A percentile compares a stretch with the other conserved stretches of the same genome.
Conservation (phyloP, 2,113 vertebrate genomes). For the Hystrix brachyura region DNA sequence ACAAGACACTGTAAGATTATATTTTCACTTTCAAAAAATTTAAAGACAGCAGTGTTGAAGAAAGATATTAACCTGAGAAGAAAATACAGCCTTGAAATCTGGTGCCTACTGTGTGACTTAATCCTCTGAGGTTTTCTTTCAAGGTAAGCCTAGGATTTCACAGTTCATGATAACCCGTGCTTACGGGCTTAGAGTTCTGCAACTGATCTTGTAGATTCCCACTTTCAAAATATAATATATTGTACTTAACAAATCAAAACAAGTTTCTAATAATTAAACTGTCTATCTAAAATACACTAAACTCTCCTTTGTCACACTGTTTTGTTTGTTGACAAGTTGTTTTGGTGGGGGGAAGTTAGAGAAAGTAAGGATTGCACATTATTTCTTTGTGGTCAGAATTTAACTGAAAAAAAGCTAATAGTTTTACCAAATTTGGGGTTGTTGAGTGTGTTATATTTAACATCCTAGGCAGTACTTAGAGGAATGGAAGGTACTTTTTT, state of each 20-base stretch:
- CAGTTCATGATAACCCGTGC: neutral
- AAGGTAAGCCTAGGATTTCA: neutral
- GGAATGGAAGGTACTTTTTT: neutral
- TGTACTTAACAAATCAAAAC: neutral
- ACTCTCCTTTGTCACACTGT: neutral
- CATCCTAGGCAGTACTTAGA: neutral
- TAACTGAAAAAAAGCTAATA: slow-evolving; percentile 18
- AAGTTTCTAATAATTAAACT: neutral
- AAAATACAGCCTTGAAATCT: neutral
- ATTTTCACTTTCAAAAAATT: neutral
- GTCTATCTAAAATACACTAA: slow-evolving; percentile 13
- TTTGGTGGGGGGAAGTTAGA: neutral
- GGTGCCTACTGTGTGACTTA: neutral
- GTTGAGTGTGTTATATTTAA: slow-evolving; percentile 16
- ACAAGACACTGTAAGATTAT: neutral
- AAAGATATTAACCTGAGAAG: neutral
- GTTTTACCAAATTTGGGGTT: neutral
- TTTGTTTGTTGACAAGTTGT: neutral
- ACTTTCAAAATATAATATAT: neutral
- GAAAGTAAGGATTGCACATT: neutral
- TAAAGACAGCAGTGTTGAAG: neutral
- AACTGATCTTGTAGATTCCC: neutral
- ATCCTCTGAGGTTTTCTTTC: neutral
- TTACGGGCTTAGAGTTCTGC: neutral
- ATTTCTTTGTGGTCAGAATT: slow-evolving; percentile 20